phyloP scores from a whole-genome alignment of 2,113 vertebrate genomes.

The Dicrurus megarhynchus region DNA sequence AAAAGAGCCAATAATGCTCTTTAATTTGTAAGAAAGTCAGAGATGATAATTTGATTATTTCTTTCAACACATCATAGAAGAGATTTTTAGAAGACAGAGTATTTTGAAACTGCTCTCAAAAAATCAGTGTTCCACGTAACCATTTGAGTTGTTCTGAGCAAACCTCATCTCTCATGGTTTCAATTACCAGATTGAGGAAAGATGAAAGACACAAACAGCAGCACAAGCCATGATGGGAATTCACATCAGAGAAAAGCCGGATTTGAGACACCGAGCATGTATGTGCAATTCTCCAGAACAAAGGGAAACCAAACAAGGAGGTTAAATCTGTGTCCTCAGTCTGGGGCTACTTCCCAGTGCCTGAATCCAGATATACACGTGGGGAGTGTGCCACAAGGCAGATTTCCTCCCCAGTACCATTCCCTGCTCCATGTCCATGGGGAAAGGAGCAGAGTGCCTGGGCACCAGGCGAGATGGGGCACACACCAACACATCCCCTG shows the following conservation, averaged over 20 bases:
- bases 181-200: background rate
- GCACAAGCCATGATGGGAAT: background rate
- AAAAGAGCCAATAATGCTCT: background rate
- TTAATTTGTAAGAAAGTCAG: background rate
- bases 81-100: background rate
- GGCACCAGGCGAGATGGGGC: fast-evolving
- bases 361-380: fast-evolving
- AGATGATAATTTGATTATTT: background rate
- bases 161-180: background rate
- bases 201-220: background rate
- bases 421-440: fast-evolving
- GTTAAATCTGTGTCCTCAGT: fast-evolving
- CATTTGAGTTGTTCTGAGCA: background rate
- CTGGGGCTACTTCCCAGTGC: background rate
- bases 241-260: background rate
- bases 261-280: background rate
- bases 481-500: fast-evolving
- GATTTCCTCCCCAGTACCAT: fast-evolving
- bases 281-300: background rate
- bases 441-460: fast-evolving
- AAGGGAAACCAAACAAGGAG: background rate
- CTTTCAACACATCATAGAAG: background rate
- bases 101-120: background rate
- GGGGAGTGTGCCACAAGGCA: fast-evolving
- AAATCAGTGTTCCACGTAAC: background rate